These are phyloP conservation scores for Mesoligia furuncula DNA, from an alignment of 2,888 invertebrate genomes.

Conservation along the genomic window DNA sequence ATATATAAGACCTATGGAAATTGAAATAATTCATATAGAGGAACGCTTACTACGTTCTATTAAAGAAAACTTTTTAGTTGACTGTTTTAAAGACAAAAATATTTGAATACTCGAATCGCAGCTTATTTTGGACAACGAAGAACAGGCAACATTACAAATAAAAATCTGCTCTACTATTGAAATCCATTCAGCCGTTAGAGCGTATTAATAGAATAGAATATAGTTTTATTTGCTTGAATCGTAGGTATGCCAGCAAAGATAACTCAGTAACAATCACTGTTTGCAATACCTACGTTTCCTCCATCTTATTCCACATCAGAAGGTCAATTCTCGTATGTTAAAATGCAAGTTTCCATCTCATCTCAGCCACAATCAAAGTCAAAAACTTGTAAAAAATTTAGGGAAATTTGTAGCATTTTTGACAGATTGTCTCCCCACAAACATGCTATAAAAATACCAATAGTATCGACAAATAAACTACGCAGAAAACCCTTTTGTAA, in stretches of 20 bases:
- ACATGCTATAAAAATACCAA: not conserved
- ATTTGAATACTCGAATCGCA: not conserved
- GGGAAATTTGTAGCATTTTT: not conserved
- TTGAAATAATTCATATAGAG: too few species aligned
- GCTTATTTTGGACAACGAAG: not conserved
- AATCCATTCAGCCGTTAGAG: not conserved
- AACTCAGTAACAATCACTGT: not conserved
- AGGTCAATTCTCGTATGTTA: not conserved
- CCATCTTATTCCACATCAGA: not conserved
- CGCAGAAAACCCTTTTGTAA: constrained; percentile 30
- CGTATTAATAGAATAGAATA: not conserved
- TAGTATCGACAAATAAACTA: constrained; percentile 26
- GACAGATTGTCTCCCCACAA: not conserved
- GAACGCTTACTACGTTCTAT: not conserved
- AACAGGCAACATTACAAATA: not conserved
- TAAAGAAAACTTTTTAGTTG: not conserved
- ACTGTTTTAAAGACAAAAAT: not conserved
- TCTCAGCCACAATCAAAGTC: not conserved
- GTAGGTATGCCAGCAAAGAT: not conserved
- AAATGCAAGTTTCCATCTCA: not conserved
- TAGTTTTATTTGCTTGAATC: not conserved
- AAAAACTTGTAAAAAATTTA: not conserved
- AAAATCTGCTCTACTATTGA: not conserved
- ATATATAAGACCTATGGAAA: not conserved
- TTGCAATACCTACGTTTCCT: not conserved